These are phyloP conservation scores for Pavo muticus DNA, from an alignment of 2,113 vertebrate species.

Conservation along the genomic window DNA sequence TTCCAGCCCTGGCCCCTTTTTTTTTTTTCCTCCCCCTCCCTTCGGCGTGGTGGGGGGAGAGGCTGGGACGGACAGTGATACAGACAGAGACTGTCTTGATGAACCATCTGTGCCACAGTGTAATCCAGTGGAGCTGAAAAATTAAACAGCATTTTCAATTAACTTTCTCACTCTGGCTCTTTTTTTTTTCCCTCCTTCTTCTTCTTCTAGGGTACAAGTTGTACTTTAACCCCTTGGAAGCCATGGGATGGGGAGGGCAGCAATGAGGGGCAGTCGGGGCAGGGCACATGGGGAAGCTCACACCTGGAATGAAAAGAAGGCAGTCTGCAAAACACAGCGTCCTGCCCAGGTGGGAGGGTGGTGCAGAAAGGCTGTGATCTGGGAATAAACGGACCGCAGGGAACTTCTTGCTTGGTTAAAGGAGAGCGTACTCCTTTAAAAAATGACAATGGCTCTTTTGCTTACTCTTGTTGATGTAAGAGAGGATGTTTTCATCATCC, in stretches of 20 bases:
- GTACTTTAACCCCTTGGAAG: conserved; percentile 83
- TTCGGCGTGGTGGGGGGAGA: conserved; percentile 68
- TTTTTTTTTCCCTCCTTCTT: conserved; percentile 7
- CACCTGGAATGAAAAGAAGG: not conserved
- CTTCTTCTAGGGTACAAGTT: conserved; percentile 67
- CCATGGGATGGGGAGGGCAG: not conserved
- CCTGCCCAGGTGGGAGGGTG: not conserved
- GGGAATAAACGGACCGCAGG: not conserved
- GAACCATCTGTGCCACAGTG: conserved; percentile 94
- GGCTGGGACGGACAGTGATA: conserved; percentile 81
- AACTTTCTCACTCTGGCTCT: conserved; percentile 82
- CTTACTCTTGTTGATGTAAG: not conserved
- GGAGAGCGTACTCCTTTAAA: not conserved
- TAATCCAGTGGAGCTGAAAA: conserved; percentile 87
- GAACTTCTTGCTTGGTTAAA: not conserved
- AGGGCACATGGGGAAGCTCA: not conserved
- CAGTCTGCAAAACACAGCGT: not conserved
- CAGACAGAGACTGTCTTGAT: conserved; percentile 87
- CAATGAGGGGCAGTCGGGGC: not conserved
- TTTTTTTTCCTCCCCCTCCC: conserved; percentile 72
- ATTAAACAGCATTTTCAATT: conserved; percentile 88
- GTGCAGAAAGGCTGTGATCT: not conserved
- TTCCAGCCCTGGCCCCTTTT: too few species aligned
- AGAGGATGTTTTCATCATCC: conserved; percentile 20
- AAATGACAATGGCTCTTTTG: not conserved